Base-by-base conservation (phyloP, 2,113 vertebrate species). In the Erythrocercus mccallii region DNA sequence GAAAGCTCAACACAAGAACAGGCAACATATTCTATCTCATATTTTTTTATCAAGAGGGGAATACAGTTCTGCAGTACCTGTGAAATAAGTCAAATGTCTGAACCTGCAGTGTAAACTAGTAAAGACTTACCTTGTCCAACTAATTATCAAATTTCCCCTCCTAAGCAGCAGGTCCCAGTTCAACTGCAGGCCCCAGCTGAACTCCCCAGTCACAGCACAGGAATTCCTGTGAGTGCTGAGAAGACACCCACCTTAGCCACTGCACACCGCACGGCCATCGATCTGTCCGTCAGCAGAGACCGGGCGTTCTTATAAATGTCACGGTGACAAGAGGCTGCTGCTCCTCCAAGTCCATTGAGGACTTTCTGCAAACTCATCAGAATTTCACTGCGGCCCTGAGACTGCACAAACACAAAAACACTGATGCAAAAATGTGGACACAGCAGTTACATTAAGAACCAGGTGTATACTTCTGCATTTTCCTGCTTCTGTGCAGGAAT, bases 281-380 rank as follows among this genome's bases (percentile, higher is more conserved):
- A 99, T 62, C 99, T 97, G 97, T 99, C 99, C 1, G 99, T 99
- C 94, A 99, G 97, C 28, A 99, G 97, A 56, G 99, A 99, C 24
- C 99, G 98, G 14, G 99, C 98, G 17, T 99, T 99, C 97, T 99
- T 99, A 88, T 99, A 99, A 97, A 99, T 99, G 74, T 99, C 99
- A 78, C 99, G 98, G 93, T 99, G 99, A 95, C 98, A 99, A 61
- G 99, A 99, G 51, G 99, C 98, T 74, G 99, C 99, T n/a, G 99
- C 99, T 54, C 99, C 99, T 25, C 99, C 99, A 13, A 99, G 97
- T 13, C 99, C 99, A 35, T 91, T 98, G 12, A 99, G 98, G 51
- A 99, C 99, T 93, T 99, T 99, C 98, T 99, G 99, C 56, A 99
- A 97, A 90, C 99, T 99, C 98, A 99, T 98, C 68, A 99, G 98